phyloP scores from a whole-genome alignment of 2,797 vertebrate species.

The Knipowitschia caucasica region DNA sequence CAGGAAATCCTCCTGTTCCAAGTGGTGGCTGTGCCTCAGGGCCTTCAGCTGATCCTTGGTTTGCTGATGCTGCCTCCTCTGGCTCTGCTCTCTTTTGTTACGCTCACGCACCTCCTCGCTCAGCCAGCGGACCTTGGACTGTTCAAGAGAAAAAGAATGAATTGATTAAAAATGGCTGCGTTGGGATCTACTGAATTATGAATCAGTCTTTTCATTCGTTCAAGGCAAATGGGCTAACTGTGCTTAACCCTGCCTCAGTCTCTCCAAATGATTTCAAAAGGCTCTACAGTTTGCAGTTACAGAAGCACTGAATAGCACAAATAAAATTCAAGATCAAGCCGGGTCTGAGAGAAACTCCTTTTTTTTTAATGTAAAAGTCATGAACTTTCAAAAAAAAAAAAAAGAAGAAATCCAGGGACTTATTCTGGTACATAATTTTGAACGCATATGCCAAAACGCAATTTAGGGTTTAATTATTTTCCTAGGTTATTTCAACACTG shows the following conservation, averaged over 20 bases:
- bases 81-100: slow-evolving; percentile 75
- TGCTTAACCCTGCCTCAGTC: neutral
- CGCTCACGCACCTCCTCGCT: slow-evolving; percentile 86
- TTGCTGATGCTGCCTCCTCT: slow-evolving; percentile 75
- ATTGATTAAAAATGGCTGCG: neutral
- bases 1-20: slow-evolving; percentile 77
- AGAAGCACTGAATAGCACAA: too few relatives aligned
- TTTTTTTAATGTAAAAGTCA: too few relatives aligned
- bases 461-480: too few relatives aligned
- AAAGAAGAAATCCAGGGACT: too few relatives aligned
- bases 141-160: slow-evolving; percentile 9
- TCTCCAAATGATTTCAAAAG: neutral
- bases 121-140: slow-evolving; percentile 88
- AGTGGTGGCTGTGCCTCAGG: slow-evolving; percentile 75
- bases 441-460: too few relatives aligned
- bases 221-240: neutral
- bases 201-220: neutral
- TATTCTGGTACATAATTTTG: too few relatives aligned
- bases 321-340: neutral
- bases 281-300: neutral
- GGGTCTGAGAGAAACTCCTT: neutral
- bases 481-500: too few relatives aligned
- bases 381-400: too few relatives aligned
- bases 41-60: slow-evolving; percentile 80
- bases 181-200: neutral